phyloP scores from a whole-genome alignment of 92 coral and sea anemone species.

The Zoanthus gigantus region DNA sequence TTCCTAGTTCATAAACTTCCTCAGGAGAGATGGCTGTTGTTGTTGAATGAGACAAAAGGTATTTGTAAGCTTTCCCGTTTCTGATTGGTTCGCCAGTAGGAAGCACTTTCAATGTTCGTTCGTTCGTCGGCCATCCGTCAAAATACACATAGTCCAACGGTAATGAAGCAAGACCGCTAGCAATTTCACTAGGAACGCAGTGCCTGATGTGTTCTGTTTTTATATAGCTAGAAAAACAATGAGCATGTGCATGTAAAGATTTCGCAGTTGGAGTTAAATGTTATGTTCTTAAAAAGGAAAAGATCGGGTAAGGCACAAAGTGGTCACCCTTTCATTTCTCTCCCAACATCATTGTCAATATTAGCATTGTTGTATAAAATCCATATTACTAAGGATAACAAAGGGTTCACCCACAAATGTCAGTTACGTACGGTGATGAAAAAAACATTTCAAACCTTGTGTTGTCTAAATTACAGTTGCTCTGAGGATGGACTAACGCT shows the following conservation, averaged over 20 bases:
- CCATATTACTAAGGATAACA: background rate
- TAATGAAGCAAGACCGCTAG: conserved; percentile 56
- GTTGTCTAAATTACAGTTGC: too few relatives aligned
- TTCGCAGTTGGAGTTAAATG: background rate
- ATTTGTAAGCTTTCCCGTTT: conserved; percentile 32
- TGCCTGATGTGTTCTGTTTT: conserved; percentile 54
- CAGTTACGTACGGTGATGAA: too few relatives aligned
- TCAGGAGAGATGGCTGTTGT: conserved; percentile 52
- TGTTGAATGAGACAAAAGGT: conserved; percentile 50
- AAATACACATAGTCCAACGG: conserved; percentile 49
- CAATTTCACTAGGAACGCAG: conserved; percentile 58
- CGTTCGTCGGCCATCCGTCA: conserved; percentile 32
- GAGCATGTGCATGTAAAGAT: too few relatives aligned
- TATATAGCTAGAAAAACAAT: conserved; percentile 41
- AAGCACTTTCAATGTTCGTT: conserved; percentile 42
- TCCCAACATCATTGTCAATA: too few relatives aligned
- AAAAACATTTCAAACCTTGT: too few relatives aligned
- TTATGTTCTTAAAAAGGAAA: too few relatives aligned
- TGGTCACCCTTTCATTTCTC: too few relatives aligned
- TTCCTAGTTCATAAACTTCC: conserved; percentile 48
- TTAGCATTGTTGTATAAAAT: too few relatives aligned
- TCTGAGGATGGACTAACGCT: too few relatives aligned
- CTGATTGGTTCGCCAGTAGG: conserved; percentile 43
- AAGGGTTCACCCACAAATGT: background rate
- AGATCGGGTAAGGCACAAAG: too few relatives aligned